A percentile compares a stretch with the other conserved stretches of the same genome.
Conservation (phyloP, 2,888 invertebrate species). For the Synanthedon vespiformis region DNA sequence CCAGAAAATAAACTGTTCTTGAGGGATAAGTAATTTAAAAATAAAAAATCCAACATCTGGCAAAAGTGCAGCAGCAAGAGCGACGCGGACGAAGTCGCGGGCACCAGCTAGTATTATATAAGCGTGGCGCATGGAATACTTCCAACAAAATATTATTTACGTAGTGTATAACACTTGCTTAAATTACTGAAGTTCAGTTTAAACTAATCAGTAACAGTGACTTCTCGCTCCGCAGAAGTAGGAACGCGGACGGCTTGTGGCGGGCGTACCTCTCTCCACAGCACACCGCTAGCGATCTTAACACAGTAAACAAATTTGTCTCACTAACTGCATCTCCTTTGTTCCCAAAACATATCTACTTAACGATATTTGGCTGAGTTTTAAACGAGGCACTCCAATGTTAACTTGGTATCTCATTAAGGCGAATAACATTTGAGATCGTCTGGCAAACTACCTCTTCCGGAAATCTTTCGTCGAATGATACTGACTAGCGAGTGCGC, state of each 20-base stretch:
- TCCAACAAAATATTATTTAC: too few species aligned
- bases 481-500: too few species aligned
- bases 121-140: too few species aligned
- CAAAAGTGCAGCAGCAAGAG: too few species aligned
- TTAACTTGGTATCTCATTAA: not conserved
- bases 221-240: not conserved
- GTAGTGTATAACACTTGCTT: not conserved
- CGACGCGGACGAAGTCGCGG: too few species aligned
- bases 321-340: slow-evolving; percentile 6
- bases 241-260: too few species aligned
- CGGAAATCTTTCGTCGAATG: not conserved
- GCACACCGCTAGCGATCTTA: slow-evolving; percentile 9
- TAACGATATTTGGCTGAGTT: not conserved
- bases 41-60: too few species aligned
- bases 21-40: too few species aligned
- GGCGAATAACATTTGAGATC: not conserved
- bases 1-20: too few species aligned
- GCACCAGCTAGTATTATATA: too few species aligned
- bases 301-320: slow-evolving; percentile 17
- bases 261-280: not conserved
- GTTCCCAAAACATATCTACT: not conserved
- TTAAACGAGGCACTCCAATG: not conserved
- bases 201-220: not conserved
- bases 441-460: not conserved
- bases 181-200: not conserved